These are phyloP conservation scores for Cardiocondyla obscurior DNA, from an alignment of 1,140 invertebrate genomes.

Conservation along the genomic window DNA sequence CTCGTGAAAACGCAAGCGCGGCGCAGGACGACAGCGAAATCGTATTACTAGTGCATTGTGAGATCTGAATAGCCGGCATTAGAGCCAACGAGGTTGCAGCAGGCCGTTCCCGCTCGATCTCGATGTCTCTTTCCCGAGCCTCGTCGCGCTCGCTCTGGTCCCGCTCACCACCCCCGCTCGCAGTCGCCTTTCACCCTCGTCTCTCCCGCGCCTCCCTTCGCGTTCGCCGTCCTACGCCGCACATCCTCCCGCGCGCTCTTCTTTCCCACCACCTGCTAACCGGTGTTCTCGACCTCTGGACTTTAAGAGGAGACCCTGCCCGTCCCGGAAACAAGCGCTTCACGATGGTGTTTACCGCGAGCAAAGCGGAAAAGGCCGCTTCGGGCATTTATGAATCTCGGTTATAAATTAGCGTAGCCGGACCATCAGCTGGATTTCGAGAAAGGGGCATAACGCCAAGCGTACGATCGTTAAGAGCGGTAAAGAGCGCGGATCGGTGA, in stretches of 20 bases:
- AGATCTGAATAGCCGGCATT: slow-evolving; percentile 82
- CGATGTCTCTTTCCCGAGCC: slow-evolving; percentile 43
- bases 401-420: slow-evolving; percentile 68
- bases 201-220: slow-evolving; percentile 8
- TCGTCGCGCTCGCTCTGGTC: slow-evolving; percentile 25
- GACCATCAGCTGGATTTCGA: slow-evolving; percentile 32
- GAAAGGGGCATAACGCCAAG: background rate
- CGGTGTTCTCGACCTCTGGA: background rate
- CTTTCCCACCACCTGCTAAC: slow-evolving; percentile 1
- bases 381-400: slow-evolving; percentile 69
- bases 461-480: slow-evolving; percentile 13
- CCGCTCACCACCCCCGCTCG: slow-evolving; percentile 57
- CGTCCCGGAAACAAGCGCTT: slow-evolving; percentile 55
- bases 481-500: slow-evolving; percentile 23
- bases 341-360: slow-evolving; percentile 68
- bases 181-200: slow-evolving; percentile 26
- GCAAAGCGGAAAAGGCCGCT: slow-evolving; percentile 35
- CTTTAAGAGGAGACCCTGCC: background rate
- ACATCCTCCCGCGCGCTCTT: background rate
- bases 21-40: slow-evolving; percentile 72
- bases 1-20: slow-evolving; percentile 38
- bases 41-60: slow-evolving; percentile 83
- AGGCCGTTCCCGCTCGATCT: slow-evolving; percentile 45
- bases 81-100: slow-evolving; percentile 80
- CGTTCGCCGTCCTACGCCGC: background rate